Evolutionary conservation across 2,113 vertebrate genomes (phyloP).

Genomic region (Tenebrosternarchus preto): DNA sequence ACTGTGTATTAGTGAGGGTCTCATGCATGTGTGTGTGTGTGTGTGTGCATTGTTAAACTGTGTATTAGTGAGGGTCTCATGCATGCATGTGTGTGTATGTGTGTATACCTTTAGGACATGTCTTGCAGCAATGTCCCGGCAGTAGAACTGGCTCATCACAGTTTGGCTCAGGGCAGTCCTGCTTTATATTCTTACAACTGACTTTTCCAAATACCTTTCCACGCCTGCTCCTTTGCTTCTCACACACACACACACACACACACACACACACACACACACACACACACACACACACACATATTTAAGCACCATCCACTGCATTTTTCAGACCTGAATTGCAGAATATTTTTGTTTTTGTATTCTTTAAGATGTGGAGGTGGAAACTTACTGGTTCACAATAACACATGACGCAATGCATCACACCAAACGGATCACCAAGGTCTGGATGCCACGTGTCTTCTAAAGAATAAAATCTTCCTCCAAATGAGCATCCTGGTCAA

Average conservation of each 20-base stretch:
- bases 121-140: slow-evolving; percentile 92
- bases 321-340: too few relatives aligned
- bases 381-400: slow-evolving; percentile 86
- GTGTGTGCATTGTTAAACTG: background rate
- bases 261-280: slow-evolving; percentile 5
- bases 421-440: slow-evolving; percentile 91
- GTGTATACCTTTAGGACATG: slow-evolving; percentile 84
- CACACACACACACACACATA: background rate
- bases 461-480: slow-evolving; percentile 85
- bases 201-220: slow-evolving; percentile 75
- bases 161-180: slow-evolving; percentile 81
- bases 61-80: too few relatives aligned
- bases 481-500: slow-evolving; percentile 86
- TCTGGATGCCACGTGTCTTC: slow-evolving; percentile 95
- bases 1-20: slow-evolving; percentile 25
- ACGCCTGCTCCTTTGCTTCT: slow-evolving; percentile 78
- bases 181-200: slow-evolving; percentile 91
- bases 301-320: background rate
- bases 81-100: background rate
- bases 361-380: background rate
- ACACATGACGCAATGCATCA: slow-evolving; percentile 94
- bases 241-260: slow-evolving; percentile 37
- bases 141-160: slow-evolving; percentile 82
- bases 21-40: slow-evolving; percentile 29
- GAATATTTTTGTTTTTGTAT: background rate